These are phyloP conservation scores for Macaria liturata DNA, from an alignment of 2,888 invertebrate species.

Conservation along the genomic window DNA sequence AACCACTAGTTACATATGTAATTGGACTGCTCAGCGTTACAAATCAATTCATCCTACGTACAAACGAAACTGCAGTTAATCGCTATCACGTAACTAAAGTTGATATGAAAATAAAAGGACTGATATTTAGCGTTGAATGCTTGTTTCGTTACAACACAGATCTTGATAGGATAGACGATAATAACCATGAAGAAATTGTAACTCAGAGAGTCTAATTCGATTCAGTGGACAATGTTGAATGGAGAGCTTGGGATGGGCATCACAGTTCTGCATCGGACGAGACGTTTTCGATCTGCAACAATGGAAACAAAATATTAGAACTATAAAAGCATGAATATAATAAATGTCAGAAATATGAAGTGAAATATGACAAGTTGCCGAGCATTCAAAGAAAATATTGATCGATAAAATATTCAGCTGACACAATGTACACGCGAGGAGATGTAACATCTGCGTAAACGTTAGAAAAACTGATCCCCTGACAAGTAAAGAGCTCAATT, in stretches of 20 bases:
- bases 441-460: constrained; percentile 38
- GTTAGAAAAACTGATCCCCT: constrained; percentile 36
- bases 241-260: constrained; percentile 24
- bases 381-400: constrained; percentile 4
- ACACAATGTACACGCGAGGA: constrained; percentile 12
- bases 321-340: constrained; percentile 3
- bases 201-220: constrained; percentile 51
- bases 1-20: constrained; percentile 37
- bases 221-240: constrained; percentile 46
- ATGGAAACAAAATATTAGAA: constrained; percentile 33
- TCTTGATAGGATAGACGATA: constrained; percentile 39
- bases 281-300: constrained; percentile 71
- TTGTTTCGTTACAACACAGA: constrained; percentile 50
- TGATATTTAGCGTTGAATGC: constrained; percentile 62
- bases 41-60: constrained; percentile 51
- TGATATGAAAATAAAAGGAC: constrained; percentile 36
- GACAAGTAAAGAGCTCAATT: constrained; percentile 40
- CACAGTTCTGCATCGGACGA: constrained; percentile 50
- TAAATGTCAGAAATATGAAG: constrained; percentile 3
- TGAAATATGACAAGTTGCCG: background rate
- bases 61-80: constrained; percentile 60
- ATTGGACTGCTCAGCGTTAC: constrained; percentile 50
- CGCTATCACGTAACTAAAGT: constrained; percentile 55
- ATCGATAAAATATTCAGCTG: constrained; percentile 4
- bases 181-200: constrained; percentile 47